Percentiles rank a stretch among this genome's conserved stretches.
These are phyloP conservation scores for Himalopsyche kuldschensis DNA, from an alignment of 2,888 invertebrate genomes.

Conservation along the genomic window DNA sequence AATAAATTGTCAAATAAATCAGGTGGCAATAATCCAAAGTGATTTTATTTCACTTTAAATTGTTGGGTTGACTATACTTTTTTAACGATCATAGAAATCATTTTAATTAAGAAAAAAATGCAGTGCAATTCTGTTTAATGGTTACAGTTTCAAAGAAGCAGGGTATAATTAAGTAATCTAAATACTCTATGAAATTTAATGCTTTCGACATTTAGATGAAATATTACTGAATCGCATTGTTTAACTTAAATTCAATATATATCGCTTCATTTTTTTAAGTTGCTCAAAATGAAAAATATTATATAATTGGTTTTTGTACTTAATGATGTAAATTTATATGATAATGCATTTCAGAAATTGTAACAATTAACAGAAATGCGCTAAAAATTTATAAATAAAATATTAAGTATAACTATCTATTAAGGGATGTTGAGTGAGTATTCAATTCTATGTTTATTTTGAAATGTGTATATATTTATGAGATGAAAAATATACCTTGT, in stretches of 20 bases:
- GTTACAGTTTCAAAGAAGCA: background rate
- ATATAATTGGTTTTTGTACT: no score
- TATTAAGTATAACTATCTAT: background rate
- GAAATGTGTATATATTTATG: constrained; percentile 1
- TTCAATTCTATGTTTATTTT: background rate
- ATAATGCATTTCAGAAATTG: constrained; percentile 1
- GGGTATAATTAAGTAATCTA: no score
- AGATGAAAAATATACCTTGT: background rate
- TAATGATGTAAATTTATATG: background rate
- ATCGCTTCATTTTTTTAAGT: no score
- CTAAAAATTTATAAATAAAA: background rate
- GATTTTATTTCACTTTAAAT: no score
- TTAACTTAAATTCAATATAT: no score
- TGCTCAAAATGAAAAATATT: no score
- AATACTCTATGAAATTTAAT: no score
- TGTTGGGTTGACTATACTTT: no score
- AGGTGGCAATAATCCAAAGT: no score
- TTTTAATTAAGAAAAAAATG: background rate
- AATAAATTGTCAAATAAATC: no score
- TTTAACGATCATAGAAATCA: background rate
- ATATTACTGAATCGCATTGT: no score
- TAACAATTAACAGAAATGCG: background rate
- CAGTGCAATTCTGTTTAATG: background rate
- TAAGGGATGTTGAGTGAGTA: background rate
- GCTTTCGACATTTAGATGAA: no score